phyloP scores from a whole-genome alignment of 1,140 invertebrate species.

The Mycetomoellerius zeteki region DNA sequence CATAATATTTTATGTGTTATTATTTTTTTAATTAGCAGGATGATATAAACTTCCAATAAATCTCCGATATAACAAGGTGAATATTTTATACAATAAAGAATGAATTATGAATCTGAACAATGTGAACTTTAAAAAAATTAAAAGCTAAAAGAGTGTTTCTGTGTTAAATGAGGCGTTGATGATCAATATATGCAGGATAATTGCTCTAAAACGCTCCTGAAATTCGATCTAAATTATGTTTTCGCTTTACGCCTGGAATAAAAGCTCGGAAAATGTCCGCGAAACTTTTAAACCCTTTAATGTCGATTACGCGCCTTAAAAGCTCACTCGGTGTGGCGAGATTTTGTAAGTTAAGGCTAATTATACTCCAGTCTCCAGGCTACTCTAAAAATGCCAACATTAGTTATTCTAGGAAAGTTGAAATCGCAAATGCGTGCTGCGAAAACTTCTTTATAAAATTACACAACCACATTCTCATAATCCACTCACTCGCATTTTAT shows the following conservation, averaged over 20 bases:
- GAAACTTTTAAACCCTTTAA: slow-evolving; percentile 60
- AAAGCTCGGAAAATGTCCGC: slow-evolving; percentile 41
- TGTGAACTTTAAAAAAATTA: slow-evolving; percentile 1
- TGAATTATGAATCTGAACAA: slow-evolving; percentile 21
- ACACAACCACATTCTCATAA: slow-evolving; percentile 27
- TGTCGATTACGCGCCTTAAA: slow-evolving; percentile 58
- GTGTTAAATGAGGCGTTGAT: not conserved
- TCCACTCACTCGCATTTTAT: slow-evolving; percentile 2
- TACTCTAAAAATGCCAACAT: slow-evolving; percentile 58
- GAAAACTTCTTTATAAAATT: slow-evolving; percentile 51
- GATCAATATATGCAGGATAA: slow-evolving; percentile 24
- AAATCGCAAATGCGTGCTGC: slow-evolving; percentile 32
- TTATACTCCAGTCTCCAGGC: slow-evolving; percentile 47
- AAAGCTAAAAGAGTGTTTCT: not conserved
- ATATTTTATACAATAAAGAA: slow-evolving; percentile 5
- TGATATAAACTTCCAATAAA: not conserved
- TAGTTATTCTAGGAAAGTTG: slow-evolving; percentile 52
- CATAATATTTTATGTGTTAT: not conserved
- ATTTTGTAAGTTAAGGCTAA: slow-evolving; percentile 64
- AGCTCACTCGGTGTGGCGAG: slow-evolving; percentile 43
- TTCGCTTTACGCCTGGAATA: slow-evolving; percentile 35
- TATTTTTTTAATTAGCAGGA: not conserved
- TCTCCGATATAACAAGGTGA: not conserved
- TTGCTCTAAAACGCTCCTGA: slow-evolving; percentile 42
- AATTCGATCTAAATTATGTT: slow-evolving; percentile 57